phyloP scores from a whole-genome alignment of 2,888 invertebrate genomes.

The Polydrusus pterygomalis region DNA sequence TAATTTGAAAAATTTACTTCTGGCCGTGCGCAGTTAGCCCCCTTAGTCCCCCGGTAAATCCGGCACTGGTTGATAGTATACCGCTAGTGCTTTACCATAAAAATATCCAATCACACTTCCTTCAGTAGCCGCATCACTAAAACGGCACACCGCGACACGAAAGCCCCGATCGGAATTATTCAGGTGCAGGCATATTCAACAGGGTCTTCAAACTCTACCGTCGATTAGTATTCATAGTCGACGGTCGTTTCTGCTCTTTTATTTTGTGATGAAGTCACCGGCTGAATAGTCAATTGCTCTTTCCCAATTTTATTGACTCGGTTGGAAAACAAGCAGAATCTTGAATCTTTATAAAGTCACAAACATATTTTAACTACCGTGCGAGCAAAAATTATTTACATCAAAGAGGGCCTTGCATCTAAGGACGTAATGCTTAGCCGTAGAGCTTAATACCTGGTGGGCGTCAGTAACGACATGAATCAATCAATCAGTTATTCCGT shows the following conservation, averaged over 20 bases:
- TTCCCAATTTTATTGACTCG: conserved; percentile 63
- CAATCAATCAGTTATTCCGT: too few relatives aligned
- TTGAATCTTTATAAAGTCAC: conserved; percentile 39
- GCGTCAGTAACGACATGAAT: too few relatives aligned
- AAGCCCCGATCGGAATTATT: conserved; percentile 38
- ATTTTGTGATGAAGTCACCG: conserved; percentile 64
- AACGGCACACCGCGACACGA: conserved; percentile 50
- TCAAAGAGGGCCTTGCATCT: too few relatives aligned
- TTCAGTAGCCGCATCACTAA: conserved; percentile 43
- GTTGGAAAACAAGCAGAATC: conserved; percentile 58
- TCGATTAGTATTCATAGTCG: conserved; percentile 46
- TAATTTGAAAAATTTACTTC: too few relatives aligned
- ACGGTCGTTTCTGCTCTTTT: conserved; percentile 63
- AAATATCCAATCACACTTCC: conserved; percentile 24
- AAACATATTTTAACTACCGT: not conserved
- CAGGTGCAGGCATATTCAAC: conserved; percentile 42
- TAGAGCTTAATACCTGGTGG: too few relatives aligned
- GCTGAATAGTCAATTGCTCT: conserved; percentile 63
- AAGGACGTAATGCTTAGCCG: too few relatives aligned
- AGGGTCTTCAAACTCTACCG: conserved; percentile 62
- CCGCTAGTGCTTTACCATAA: conserved; percentile 7
- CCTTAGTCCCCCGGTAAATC: too few relatives aligned
- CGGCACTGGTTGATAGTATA: too few relatives aligned
- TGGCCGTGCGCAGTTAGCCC: too few relatives aligned
- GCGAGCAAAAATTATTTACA: too few relatives aligned